Evolutionary conservation across 2,113 vertebrate genomes (phyloP), one percentile per base, ranked within the genome.

Genomic region (Brachypodius melanocephalos): DNA sequence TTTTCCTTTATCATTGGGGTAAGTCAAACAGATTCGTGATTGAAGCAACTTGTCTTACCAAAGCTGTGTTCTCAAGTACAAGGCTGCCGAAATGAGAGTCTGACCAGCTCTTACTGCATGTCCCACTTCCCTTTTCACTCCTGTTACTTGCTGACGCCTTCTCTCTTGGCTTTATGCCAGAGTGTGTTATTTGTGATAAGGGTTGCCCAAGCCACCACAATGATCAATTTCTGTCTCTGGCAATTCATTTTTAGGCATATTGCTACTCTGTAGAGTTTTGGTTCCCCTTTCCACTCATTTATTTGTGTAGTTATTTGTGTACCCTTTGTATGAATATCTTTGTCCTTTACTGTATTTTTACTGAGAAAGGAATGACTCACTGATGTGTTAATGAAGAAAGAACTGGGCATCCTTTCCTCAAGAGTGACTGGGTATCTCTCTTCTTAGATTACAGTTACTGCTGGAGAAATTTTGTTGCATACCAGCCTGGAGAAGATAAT

Each of bases 381-480:
- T 43, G 43, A 19, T 24, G 40, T 36, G 43, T n/a, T 72, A 6
- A 81, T 55, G 69, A 88, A 76, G 63, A 91, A 92, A 51, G 40
- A 65, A 74, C 10, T 34, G 38, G 42, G 14, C 24, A 32, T 55
- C 15, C 45, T 82, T 95, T 89, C n/a, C 59, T 52, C 40, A 72
- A 22, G 49, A 82, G 17, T 95, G 69, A 91, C 45, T 51, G 66
- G 28, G 8, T 82, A 19, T 85, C 22, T 95, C 22, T 96, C 73
- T 95, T 77, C 61, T 82, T 86, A 98, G 97, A 95, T 89, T 96
- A 97, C 73, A 45, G 12, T 20, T 86, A 97, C 85, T 97, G 86
- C 43, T 97, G 97, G 97, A 96, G n/a, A 85, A 89, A 12, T 51
- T 97, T 98, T 79, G 97, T 98, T 26, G 89, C 85, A 68, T 34